These are phyloP conservation scores for Alca torda DNA, from an alignment of 2,797 vertebrate species.

Conservation along the genomic window DNA sequence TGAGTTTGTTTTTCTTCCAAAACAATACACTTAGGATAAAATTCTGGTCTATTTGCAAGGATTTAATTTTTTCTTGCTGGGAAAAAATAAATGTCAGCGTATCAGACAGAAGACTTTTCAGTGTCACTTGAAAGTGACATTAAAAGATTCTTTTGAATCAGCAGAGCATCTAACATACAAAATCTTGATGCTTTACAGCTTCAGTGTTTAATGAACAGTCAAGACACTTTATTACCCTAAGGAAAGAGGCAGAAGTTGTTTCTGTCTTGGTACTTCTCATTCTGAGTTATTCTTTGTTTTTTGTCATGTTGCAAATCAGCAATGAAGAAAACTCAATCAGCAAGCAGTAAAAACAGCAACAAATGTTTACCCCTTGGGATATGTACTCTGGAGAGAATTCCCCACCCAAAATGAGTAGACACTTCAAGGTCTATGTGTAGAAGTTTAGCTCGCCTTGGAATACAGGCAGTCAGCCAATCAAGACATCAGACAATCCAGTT, in stretches of 20 bases:
- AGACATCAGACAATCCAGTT: background rate
- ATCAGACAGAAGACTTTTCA: background rate
- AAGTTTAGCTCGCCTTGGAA: background rate
- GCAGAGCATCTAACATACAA: background rate
- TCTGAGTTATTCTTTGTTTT: slow-evolving; percentile 31
- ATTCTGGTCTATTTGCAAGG: background rate
- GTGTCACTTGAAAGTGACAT: background rate
- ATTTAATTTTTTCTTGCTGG: background rate
- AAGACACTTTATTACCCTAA: slow-evolving; percentile 13
- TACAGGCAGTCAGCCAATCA: slow-evolving; percentile 12
- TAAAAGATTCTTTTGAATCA: background rate
- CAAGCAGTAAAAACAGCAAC: slow-evolving; percentile 50
- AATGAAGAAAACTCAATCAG: slow-evolving; percentile 54
- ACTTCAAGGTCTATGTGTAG: background rate
- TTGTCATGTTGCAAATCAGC: slow-evolving; percentile 49
- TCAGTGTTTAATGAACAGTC: background rate
- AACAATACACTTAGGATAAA: background rate
- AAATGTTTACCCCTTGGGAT: slow-evolving; percentile 66
- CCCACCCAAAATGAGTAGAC: slow-evolving; percentile 41
- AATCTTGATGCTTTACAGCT: background rate
- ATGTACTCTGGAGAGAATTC: slow-evolving; percentile 48
- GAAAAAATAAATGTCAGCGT: background rate
- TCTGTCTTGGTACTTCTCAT: slow-evolving; percentile 28
- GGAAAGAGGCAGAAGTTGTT: slow-evolving; percentile 32
- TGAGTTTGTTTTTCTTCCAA: no score